Evolutionary conservation across 2,888 invertebrate genomes (phyloP), one percentile per base, ranked within the genome.

Genomic region (Amaurobius ferox): DNA sequence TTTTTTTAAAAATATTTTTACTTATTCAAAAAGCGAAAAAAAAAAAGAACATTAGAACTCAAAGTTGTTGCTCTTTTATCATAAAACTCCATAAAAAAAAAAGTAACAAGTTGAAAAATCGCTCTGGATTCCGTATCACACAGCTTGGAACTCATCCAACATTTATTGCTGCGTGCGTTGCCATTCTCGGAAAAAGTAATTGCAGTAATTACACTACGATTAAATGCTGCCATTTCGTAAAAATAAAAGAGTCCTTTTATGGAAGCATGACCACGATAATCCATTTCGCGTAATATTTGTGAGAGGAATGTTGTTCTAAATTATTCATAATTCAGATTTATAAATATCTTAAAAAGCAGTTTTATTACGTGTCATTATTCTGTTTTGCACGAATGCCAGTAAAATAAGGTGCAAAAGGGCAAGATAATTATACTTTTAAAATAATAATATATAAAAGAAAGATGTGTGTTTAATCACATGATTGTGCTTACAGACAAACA

Each of bases 81-180:
- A n/a, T n/a, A n/a, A n/a, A n/a, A n/a, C 1, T 23, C 19, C 11
- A 1, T 2, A 23, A 19, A 16, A 7, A 55, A 55, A 35, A 55
- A 55, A 23, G 55, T 55, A 55, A 55, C 55, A 55, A 55, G 55
- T 55, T 55, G 55, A 23, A 55, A 55, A 55, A 55, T 23, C 23
- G 19, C 55, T 16, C 3, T 19, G 3, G 11, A 55, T 23, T 55
- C 23, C 55, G 1, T 23, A 16, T 3, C 23, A 23, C 16, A 55
- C 55, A 23, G 23, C 23, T 55, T 55, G 55, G 55, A 55, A 23
- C 55, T 5, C 23, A 23, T 55, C 55, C 55, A 55, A 23, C 55
- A 55, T 23, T 55, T 55, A 55, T 6, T 55, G 55, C 23, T 55
- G 3, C 55, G 16, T 23, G 44, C 16, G 55, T 55, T 55, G 55